Conservation (phyloP, 2,113 vertebrate species). For the Pangasianodon hypophthalmus region DNA sequence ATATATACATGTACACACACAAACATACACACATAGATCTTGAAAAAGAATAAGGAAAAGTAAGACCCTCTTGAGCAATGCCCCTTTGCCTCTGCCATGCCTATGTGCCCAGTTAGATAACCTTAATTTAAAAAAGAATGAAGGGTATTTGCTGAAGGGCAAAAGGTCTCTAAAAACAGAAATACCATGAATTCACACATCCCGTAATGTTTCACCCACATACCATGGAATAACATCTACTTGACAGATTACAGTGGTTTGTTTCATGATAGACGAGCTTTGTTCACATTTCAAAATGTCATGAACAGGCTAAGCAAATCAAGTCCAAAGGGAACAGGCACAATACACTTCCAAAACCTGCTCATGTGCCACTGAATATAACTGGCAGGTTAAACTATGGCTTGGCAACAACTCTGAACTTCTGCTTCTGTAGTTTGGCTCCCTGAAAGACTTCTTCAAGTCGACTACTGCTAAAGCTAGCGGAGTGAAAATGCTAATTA, state of each 20-base stretch:
- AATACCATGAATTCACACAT: neutral
- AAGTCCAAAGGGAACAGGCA: neutral
- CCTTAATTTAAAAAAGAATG: neutral
- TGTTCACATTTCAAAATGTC: neutral
- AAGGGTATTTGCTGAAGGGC: neutral
- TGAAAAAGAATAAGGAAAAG: neutral
- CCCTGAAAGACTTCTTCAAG: slow-evolving; percentile 59
- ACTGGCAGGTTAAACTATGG: slow-evolving; percentile 5
- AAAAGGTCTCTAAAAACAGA: neutral
- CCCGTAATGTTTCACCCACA: neutral
- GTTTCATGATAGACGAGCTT: neutral
- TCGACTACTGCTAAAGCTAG: slow-evolving; percentile 66
- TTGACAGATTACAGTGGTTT: neutral
- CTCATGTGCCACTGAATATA: neutral
- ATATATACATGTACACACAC: too few species aligned
- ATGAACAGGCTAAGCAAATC: neutral
- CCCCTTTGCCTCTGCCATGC: too few species aligned
- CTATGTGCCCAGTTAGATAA: neutral
- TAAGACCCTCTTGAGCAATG: neutral
- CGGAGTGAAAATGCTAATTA: slow-evolving; percentile 66
- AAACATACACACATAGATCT: neutral
- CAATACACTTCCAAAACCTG: neutral
- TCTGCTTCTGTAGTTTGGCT: slow-evolving; percentile 32
- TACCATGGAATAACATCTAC: neutral
- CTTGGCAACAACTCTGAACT: slow-evolving; percentile 6